Percentiles rank a stretch among this genome's conserved stretches.
Conservation (phyloP, 2,888 invertebrate genomes). For the Cantharis flavilabris region DNA sequence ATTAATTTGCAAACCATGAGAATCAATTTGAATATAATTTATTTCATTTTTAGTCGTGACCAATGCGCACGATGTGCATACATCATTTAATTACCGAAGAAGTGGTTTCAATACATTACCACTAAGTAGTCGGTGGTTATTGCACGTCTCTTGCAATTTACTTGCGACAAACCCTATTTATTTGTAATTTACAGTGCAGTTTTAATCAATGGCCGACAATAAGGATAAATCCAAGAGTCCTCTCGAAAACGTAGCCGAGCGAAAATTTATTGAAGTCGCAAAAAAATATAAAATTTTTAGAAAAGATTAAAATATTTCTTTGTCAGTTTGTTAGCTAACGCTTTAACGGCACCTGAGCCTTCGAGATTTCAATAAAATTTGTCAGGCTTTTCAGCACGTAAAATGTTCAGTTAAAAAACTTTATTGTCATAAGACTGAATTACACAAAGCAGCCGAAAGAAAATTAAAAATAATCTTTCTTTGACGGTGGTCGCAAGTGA, state of each 20-base stretch:
- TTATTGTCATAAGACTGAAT: neutral
- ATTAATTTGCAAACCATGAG: slow-evolving; percentile 43
- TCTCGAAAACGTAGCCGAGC: neutral
- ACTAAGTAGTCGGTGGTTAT: neutral
- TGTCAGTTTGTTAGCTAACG: neutral
- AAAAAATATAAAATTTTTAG: neutral
- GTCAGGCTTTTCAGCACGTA: neutral
- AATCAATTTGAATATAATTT: slow-evolving; percentile 45
- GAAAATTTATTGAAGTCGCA: neutral
- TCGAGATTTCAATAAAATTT: neutral
- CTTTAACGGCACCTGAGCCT: neutral
- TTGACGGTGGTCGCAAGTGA: slow-evolving; percentile 87
- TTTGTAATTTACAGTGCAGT: neutral
- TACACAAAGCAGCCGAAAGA: neutral
- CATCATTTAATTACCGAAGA: neutral
- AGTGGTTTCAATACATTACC: neutral
- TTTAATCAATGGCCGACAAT: neutral
- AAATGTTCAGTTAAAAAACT: neutral
- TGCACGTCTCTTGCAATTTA: neutral
- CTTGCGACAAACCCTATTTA: neutral
- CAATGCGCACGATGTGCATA: neutral
- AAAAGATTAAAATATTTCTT: neutral
- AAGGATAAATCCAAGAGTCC: neutral
- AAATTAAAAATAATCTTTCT: slow-evolving; percentile 54
- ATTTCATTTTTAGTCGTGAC: slow-evolving; percentile 43